phyloP scores from a whole-genome alignment of 2,113 vertebrate species.

The Mobula hypostoma region DNA sequence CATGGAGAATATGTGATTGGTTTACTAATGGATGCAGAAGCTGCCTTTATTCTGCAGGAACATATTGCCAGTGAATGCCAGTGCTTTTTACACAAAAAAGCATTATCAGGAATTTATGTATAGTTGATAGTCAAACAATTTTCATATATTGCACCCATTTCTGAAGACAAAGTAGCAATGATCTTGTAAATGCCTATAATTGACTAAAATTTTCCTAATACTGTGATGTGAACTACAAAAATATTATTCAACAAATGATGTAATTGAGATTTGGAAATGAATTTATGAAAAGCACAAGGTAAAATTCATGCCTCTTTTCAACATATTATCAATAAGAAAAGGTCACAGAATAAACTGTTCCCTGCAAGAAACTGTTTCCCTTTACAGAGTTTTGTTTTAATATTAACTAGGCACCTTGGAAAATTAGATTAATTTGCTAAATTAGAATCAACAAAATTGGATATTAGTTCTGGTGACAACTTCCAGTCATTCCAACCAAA shows the following conservation, averaged over 20 bases:
- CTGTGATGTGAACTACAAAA: not conserved
- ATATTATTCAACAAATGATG: not conserved
- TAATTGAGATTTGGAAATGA: not conserved
- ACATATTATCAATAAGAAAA: not conserved
- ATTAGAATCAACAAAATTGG: not conserved
- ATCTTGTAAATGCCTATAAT: not conserved
- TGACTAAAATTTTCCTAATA: not conserved
- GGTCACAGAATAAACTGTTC: not conserved
- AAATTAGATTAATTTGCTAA: not conserved
- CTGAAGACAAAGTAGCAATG: slow-evolving; percentile 9
- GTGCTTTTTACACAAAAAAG: not conserved
- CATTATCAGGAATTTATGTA: not conserved
- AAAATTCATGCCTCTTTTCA: not conserved
- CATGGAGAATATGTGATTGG: slow-evolving; percentile 12
- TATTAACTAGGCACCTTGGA: not conserved
- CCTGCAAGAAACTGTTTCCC: not conserved
- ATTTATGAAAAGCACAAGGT: not conserved
- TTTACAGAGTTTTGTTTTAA: not conserved
- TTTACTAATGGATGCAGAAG: not conserved
- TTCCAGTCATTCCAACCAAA: not conserved
- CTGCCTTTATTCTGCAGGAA: not conserved
- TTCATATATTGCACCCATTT: not conserved
- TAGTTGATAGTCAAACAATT: slow-evolving; percentile 15
- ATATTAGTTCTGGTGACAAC: not conserved
- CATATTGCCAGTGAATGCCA: slow-evolving; percentile 3